These are phyloP conservation scores for Spilosoma lubricipeda DNA, from an alignment of 2,888 invertebrate species.

Conservation along the genomic window DNA sequence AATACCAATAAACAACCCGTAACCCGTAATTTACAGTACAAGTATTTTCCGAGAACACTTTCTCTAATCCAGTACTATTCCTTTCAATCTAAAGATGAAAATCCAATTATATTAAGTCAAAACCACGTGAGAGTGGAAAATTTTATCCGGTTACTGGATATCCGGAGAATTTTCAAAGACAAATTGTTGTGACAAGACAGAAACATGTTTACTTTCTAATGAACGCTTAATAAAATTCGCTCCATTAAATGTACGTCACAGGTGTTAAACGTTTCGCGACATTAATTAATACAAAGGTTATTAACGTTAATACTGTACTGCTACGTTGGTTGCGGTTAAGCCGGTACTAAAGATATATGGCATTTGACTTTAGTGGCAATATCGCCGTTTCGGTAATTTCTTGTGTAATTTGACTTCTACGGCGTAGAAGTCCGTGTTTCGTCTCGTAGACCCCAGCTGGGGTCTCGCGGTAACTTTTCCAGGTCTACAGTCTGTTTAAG, in stretches of 20 bases:
- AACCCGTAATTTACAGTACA: too few species aligned
- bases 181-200: conserved; percentile 2
- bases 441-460: too few species aligned
- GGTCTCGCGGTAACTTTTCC: too few species aligned
- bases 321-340: conserved; percentile 20
- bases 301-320: conserved; percentile 18
- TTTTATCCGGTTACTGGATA: not conserved
- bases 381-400: not conserved
- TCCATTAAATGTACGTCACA: conserved; percentile 31
- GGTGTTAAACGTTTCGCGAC: conserved; percentile 27
- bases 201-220: conserved; percentile 18
- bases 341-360: not conserved
- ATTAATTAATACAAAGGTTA: conserved; percentile 35
- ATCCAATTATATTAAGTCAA: not conserved
- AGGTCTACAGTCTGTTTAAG: too few species aligned
- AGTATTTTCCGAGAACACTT: not conserved
- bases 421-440: too few species aligned
- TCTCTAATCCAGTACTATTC: not conserved
- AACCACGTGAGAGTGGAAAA: not conserved
- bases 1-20: too few species aligned
- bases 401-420: not conserved
- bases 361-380: not conserved
- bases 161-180: not conserved
- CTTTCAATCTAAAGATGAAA: too few species aligned
- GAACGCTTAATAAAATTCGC: conserved; percentile 23